Base-by-base conservation (phyloP, 2,888 invertebrate genomes). In the Cantharis rufa region DNA sequence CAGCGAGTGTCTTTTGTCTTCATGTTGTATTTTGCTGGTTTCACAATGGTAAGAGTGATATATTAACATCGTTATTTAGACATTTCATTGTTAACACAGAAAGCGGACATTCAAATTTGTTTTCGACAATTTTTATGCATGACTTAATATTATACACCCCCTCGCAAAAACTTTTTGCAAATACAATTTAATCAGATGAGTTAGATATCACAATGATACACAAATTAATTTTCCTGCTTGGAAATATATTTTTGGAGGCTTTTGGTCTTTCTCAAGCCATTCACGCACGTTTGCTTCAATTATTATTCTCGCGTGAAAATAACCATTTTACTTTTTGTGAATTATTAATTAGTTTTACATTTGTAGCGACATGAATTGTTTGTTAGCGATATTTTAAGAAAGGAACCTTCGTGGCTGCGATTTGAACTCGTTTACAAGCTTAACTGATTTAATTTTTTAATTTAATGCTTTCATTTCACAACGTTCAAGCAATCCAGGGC, bases 11-110 rank as follows among this genome's bases (percentile, higher is more conserved):
- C 73, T 77, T 74, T 77, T 77, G 77, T 77, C 71, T 71, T 68
- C 61, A 64, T 77, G 77, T 77, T 77, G 64, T 77, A 77, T 77
- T 77, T 77, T 72, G 48, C 74, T 74, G 77, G 71, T 77, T 69
- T 71, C 71, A 69, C 69, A 77, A 77, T 77, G 74, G 74, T 77
- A 74, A 74, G 32, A 74, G 24, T 77, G 77, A 77, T 71, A 74
- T 77, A 77, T 74, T 74, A 77, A 21, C 64, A 16, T 74, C 77
- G 70, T 77, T 77, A 77, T 77, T 77, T 77, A 77, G 74, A 77
- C 69, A 71, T 72, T 70, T 71, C 72, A 71, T 74, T 77, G 74
- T 77, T 66, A 66, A 66, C 64, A 74, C 69, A 77, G 69, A 76
- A 71, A 27, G 71, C 62, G 71, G 28, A 66, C 62, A 74, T 73